Evolutionary conservation across 2,888 invertebrate species (phyloP), one percentile per base, ranked within the genome.

Genomic region (Cephus nigrinus): DNA sequence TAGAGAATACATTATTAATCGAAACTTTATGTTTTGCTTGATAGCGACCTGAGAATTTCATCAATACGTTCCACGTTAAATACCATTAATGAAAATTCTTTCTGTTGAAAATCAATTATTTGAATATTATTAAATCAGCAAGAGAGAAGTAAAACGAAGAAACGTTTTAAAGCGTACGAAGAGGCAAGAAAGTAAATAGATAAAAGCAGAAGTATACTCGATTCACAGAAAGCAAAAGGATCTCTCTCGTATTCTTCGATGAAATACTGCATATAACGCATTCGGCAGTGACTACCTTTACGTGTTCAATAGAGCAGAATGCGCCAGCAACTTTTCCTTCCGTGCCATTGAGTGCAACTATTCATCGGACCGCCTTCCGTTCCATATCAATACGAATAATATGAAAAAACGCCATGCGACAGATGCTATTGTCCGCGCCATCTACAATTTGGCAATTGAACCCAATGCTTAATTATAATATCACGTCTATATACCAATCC

Each of bases 281-380:
- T 34, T 73, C 36, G 23, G 73, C 72, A 34, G 23, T 40, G 69
- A 76, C 72, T 76, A 33, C 34, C 76, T 79, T 79, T 76, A 76
- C 79, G 76, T 76, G 76, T 76, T 77, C 79, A 72, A 77, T 79
- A 69, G 77, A 77, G 76, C 77, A 75, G 75, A 79, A 77, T 71
- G 79, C 74, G 73, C 79, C 75, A 69, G 71, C 68, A 73, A 77
- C 79, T 77, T 79, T 78, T 78, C 78, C 76, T 80, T 78, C 78
- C 80, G 68, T 76, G 68, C 74, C 80, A 78, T 80, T 80, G 78
- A 75, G 55, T 68, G 68, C 55, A 40, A 68, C 75, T 74, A 74
- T 75, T 73, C 75, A 68, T 69, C 71, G 71, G 11, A 71, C 33
- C 31, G 71, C 32, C 33, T 71, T 71, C 71, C 71, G 71, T 33